Conservation (phyloP, 2,113 vertebrate genomes). For the Astur gentilis region DNA sequence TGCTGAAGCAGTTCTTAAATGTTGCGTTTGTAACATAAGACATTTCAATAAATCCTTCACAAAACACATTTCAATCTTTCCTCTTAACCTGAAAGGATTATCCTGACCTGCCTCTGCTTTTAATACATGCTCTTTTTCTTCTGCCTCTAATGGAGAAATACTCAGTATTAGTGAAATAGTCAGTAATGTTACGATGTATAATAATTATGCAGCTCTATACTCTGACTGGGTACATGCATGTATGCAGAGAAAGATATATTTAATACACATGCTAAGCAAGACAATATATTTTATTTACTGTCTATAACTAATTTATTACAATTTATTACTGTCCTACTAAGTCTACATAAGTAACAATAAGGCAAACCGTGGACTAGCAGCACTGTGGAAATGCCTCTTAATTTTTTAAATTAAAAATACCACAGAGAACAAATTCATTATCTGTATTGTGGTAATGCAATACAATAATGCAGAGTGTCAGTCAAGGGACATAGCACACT, state of each 20-base stretch:
- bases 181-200: neutral
- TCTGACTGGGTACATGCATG: neutral
- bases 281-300: neutral
- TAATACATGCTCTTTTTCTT: neutral
- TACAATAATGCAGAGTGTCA: neutral
- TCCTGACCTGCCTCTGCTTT: neutral
- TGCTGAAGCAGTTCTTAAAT: neutral
- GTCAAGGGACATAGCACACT: neutral
- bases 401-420: neutral
- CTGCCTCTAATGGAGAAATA: neutral
- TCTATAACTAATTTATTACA: neutral
- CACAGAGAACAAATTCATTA: neutral
- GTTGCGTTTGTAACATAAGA: neutral
- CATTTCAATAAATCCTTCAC: neutral
- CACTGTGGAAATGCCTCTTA: neutral
- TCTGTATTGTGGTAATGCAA: neutral
- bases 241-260: neutral
- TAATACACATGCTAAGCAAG: neutral
- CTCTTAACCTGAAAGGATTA: neutral
- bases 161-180: neutral
- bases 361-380: neutral
- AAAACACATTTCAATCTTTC: neutral
- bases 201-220: neutral
- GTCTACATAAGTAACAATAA: neutral
- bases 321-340: neutral